Base-by-base conservation (phyloP, 2,113 vertebrate genomes). In the Microcebus murinus region DNA sequence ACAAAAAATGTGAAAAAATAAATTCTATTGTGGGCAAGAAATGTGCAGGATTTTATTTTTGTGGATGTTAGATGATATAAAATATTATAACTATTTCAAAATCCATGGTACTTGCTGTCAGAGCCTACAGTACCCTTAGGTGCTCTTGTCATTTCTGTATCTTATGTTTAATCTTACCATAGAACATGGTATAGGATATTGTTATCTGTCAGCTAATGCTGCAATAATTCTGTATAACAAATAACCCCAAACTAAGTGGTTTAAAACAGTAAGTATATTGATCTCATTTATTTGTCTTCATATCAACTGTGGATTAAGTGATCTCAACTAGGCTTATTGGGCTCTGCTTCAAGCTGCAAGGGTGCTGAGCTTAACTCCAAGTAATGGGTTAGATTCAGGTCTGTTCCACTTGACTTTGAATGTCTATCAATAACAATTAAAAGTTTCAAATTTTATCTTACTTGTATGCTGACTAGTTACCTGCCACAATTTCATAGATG, bases 71-170 rank as follows among this genome's bases (percentile, higher is more conserved):
- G 52, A 52, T 88, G 13, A 68, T 84, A 73, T 42, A 42, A 92
- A 96, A 95, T 80, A 71, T 79, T 92, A 17, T 8, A 84, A 7
- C 29, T 87, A 8, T 88, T 87, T 96, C 65, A 93, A 65, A 70
- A 85, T 70, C 42, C 57, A 57, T 25, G 23, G 27, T 59, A 61
- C 13, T 92, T 88, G 21, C 87, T 70, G 17, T 77, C 45, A 86
- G 34, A 81, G 34, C 13, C 85, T 81, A 80, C 9, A 91, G 36
- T 71, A 91, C 45, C 42, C 3, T 85, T 71, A 86, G 31, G n/a
- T 48, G 39, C 52, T 94, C 7, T 13, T 93, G 45, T 81, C 45
- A 61, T 85, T 93, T 50, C 21, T 91, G 11, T 88, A 88, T 1
- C 27, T 39, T 27, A 48, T 45, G 42, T 20, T 55, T 84, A 63